Evolutionary conservation across 2,888 invertebrate species (phyloP).

Genomic region (Drepanosiphum platanoidis): DNA sequence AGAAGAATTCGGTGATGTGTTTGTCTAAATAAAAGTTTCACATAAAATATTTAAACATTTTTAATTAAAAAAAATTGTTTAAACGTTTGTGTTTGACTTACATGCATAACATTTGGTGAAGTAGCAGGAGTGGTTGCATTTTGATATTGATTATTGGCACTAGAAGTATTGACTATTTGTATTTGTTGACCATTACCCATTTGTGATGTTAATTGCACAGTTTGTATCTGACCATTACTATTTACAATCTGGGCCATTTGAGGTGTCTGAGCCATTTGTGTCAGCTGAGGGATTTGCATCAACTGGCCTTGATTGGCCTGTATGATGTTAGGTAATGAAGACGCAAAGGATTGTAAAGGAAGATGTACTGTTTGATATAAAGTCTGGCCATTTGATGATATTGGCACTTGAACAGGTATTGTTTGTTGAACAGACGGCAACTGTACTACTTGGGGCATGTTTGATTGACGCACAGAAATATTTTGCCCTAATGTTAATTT

Average conservation of each 20-base stretch:
- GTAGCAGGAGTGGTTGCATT: conserved; percentile 47
- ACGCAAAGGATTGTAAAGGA: conserved; percentile 82
- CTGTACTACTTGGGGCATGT: conserved; percentile 72
- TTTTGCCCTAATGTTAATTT: conserved; percentile 76
- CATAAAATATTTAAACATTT: not conserved
- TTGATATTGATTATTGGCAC: conserved; percentile 49
- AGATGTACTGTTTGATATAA: conserved; percentile 95
- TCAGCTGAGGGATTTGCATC: conserved; percentile 85
- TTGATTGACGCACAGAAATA: conserved; percentile 74
- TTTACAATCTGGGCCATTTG: conserved; percentile 86
- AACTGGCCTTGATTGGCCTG: conserved; percentile 70
- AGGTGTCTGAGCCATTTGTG: conserved; percentile 76
- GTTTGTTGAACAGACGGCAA: conserved; percentile 75
- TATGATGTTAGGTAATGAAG: conserved; percentile 72
- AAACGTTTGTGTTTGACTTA: not conserved
- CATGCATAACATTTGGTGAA: conserved; percentile 54
- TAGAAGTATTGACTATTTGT: conserved; percentile 58
- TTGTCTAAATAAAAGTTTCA: conserved; percentile 29
- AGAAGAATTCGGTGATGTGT: conserved; percentile 60
- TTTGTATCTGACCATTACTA: conserved; percentile 88
- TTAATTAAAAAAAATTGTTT: not conserved
- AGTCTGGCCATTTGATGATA: conserved; percentile 89
- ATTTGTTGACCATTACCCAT: conserved; percentile 63
- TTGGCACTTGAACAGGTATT: conserved; percentile 91
- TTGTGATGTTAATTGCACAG: conserved; percentile 78